Percentiles rank a stretch among this genome's conserved stretches.
phyloP scores from a whole-genome alignment of 2,888 invertebrate genomes.

The Rhorus exstirpatorius region DNA sequence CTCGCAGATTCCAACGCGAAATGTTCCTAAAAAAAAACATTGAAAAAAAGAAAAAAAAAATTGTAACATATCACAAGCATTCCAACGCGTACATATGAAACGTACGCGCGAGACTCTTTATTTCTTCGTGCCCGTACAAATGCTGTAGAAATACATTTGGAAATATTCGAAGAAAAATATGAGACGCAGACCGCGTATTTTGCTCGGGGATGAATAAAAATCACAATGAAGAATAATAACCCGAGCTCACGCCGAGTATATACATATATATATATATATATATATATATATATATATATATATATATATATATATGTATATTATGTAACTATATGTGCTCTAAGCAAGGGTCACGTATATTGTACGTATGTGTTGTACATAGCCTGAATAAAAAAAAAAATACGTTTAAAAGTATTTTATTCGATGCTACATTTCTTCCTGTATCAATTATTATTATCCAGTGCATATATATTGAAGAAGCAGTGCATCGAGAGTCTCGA shows the following conservation, averaged over 20 bases:
- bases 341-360: slow-evolving; percentile 85
- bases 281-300: slow-evolving; percentile 66
- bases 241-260: slow-evolving; percentile 42
- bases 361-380: slow-evolving; percentile 86
- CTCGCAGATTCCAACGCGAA: slow-evolving; percentile 81
- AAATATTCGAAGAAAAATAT: slow-evolving; percentile 26
- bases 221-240: slow-evolving; percentile 15
- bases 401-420: slow-evolving; percentile 83
- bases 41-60: slow-evolving; percentile 69
- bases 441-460: too few species aligned
- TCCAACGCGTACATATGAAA: slow-evolving; percentile 70
- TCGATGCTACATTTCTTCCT: neutral
- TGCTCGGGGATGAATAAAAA: slow-evolving; percentile 54
- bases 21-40: slow-evolving; percentile 80
- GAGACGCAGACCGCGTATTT: slow-evolving; percentile 32
- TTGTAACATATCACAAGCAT: slow-evolving; percentile 84
- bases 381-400: slow-evolving; percentile 85
- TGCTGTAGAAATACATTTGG: slow-evolving; percentile 31
- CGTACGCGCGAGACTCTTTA: slow-evolving; percentile 20
- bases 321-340: slow-evolving; percentile 73
- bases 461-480: too few species aligned
- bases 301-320: slow-evolving; percentile 11
- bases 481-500: too few species aligned
- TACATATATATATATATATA: slow-evolving; percentile 66
- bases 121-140: slow-evolving; percentile 50